These are phyloP conservation scores for Troglohyphantes excavatus DNA, from an alignment of 2,888 invertebrate species.

Conservation along the genomic window DNA sequence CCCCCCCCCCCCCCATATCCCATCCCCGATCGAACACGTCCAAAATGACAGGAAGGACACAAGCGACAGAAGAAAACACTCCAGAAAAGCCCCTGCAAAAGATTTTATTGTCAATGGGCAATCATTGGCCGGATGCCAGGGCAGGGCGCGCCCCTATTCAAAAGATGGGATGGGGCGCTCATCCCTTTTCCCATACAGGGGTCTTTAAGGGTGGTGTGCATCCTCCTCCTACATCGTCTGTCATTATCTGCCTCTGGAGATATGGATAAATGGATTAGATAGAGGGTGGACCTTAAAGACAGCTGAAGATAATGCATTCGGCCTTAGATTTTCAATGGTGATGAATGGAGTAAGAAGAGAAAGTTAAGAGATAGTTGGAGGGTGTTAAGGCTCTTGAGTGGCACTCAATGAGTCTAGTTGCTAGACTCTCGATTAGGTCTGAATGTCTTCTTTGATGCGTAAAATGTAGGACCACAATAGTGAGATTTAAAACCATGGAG, in stretches of 20 bases:
- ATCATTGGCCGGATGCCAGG: slow-evolving; percentile 70
- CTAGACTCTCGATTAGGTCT: too few species aligned
- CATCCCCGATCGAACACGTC: too few species aligned
- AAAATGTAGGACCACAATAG: too few species aligned
- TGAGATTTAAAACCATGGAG: too few species aligned
- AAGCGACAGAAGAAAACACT: slow-evolving; percentile 12
- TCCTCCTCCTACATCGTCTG: neutral
- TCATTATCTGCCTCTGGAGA: slow-evolving; percentile 37
- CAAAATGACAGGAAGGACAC: too few species aligned
- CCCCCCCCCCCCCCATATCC: too few species aligned
- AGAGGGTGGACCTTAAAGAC: slow-evolving; percentile 11
- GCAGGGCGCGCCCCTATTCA: slow-evolving; percentile 26
- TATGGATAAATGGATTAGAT: slow-evolving; percentile 46
- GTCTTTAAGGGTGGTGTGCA: neutral
- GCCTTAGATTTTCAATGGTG: neutral
- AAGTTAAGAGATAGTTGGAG: neutral
- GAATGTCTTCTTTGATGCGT: too few species aligned
- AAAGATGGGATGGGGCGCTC: neutral
- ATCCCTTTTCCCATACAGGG: neutral
- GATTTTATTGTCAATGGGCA: slow-evolving; percentile 59
- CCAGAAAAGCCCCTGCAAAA: neutral
- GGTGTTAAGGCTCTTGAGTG: neutral
- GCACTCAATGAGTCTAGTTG: too few species aligned
- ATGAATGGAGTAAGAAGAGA: neutral
- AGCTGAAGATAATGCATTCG: slow-evolving; percentile 5